Evolutionary conservation across 2,113 vertebrate species (phyloP).

Genomic region (Toxostoma redivivum): DNA sequence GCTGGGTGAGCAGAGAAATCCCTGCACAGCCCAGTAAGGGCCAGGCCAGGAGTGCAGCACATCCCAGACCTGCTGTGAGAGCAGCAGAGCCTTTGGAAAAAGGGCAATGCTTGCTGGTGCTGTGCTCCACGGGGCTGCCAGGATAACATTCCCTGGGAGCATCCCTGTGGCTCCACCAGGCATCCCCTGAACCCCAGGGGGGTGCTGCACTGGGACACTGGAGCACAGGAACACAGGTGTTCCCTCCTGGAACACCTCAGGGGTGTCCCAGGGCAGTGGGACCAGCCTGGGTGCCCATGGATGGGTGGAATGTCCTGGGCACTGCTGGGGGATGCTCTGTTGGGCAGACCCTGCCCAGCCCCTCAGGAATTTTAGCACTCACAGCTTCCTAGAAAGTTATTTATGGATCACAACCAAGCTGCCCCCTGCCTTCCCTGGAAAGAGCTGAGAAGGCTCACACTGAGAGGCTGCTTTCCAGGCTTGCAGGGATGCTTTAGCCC

Average conservation of each 20-base stretch:
- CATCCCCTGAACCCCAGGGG: background rate
- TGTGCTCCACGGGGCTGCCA: background rate
- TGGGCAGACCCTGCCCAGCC: background rate
- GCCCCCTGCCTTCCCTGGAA: background rate
- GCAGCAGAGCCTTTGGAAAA: fast-evolving
- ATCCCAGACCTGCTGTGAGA: background rate
- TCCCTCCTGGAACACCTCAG: background rate
- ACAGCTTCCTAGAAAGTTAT: background rate
- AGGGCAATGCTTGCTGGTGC: fast-evolving
- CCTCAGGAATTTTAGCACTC: background rate
- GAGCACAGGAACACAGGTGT: fast-evolving
- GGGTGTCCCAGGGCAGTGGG: background rate
- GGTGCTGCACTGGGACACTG: fast-evolving
- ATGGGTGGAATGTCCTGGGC: background rate
- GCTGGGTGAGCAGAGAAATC: background rate
- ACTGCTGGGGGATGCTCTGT: background rate
- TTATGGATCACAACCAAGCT: background rate
- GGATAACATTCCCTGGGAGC: background rate
- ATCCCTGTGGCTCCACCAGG: background rate
- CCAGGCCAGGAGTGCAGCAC: fast-evolving
- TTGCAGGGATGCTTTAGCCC: fast-evolving
- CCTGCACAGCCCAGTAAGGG: background rate
- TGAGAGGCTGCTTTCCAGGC: background rate
- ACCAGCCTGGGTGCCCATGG: background rate
- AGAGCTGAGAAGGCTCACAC: background rate